Conservation (phyloP, 1,140 invertebrate species). For the Dendroctonus valens region DNA sequence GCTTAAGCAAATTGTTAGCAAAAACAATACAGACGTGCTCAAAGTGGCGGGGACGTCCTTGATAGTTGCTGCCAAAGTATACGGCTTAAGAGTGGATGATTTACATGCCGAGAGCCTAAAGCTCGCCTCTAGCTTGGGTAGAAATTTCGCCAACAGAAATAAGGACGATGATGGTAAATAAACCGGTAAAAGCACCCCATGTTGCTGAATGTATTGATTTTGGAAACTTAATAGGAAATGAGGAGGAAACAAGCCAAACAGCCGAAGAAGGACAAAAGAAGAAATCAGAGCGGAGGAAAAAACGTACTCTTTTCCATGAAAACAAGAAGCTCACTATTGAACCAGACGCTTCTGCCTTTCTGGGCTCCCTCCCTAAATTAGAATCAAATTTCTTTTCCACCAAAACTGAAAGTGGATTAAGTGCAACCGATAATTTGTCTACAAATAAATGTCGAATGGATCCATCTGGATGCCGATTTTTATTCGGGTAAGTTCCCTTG, state of each 20-base stretch:
- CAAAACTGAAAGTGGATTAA: constrained; percentile 30
- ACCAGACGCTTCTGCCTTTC: constrained; percentile 26
- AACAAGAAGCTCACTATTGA: constrained; percentile 33
- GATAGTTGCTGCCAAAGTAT: constrained; percentile 82
- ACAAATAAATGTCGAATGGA: constrained; percentile 38
- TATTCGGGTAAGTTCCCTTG: constrained; percentile 38
- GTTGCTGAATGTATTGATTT: not conserved
- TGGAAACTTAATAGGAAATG: constrained; percentile 20
- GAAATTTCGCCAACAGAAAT: constrained; percentile 37
- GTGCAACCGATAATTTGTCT: constrained; percentile 39
- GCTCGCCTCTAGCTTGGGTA: constrained; percentile 66
- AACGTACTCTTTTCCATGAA: constrained; percentile 20
- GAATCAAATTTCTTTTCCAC: constrained; percentile 36
- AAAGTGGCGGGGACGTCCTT: constrained; percentile 76
- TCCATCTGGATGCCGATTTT: constrained; percentile 35
- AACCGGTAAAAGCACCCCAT: not conserved
- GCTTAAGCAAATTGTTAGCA: constrained; percentile 58
- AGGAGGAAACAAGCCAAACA: constrained; percentile 6
- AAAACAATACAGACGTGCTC: constrained; percentile 62
- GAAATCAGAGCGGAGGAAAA: constrained; percentile 45
- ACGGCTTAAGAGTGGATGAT: constrained; percentile 75
- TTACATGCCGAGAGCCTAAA: constrained; percentile 75
- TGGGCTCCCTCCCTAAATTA: constrained; percentile 33
- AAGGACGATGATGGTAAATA: constrained; percentile 48
- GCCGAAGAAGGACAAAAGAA: constrained; percentile 44